phyloP scores from a whole-genome alignment of 2,888 invertebrate genomes.

The Elmis aenea region DNA sequence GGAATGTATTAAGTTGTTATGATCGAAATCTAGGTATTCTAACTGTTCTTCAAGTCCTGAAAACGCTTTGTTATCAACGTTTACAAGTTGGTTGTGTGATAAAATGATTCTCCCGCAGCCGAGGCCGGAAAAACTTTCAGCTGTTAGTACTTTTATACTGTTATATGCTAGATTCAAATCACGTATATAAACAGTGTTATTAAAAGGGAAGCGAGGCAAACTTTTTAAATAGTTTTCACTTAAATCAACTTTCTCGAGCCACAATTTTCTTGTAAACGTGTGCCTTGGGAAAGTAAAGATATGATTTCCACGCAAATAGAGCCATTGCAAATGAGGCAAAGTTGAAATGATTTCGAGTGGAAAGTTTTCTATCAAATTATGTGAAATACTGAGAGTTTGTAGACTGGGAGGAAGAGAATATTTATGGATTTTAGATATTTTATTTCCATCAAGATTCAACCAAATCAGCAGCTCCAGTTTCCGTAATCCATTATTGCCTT shows the following conservation, averaged over 20 bases:
- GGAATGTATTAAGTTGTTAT: conserved; percentile 66
- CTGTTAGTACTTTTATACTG: conserved; percentile 62
- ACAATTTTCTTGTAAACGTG: conserved; percentile 43
- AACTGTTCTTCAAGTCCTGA: conserved; percentile 66
- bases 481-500: conserved; percentile 39
- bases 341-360: conserved; percentile 60
- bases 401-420: conserved; percentile 59
- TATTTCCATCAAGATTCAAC: conserved; percentile 68
- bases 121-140: conserved; percentile 63
- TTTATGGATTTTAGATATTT: conserved; percentile 58
- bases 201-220: conserved; percentile 61
- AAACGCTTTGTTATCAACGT: conserved; percentile 68
- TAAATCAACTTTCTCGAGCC: conserved; percentile 75
- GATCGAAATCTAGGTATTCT: conserved; percentile 78
- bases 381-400: conserved; percentile 67
- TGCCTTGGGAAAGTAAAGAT: conserved; percentile 52
- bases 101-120: conserved; percentile 72
- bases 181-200: conserved; percentile 67
- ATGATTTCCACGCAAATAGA: conserved; percentile 64
- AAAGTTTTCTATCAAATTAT: conserved; percentile 65
- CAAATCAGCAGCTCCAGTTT: conserved; percentile 58
- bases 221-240: conserved; percentile 76
- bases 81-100: conserved; percentile 69
- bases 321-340: conserved; percentile 62
- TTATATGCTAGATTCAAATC: conserved; percentile 81